These are phyloP conservation scores for Myotis vivesi DNA, from an alignment of 2,797 vertebrate genomes.

Conservation along the genomic window DNA sequence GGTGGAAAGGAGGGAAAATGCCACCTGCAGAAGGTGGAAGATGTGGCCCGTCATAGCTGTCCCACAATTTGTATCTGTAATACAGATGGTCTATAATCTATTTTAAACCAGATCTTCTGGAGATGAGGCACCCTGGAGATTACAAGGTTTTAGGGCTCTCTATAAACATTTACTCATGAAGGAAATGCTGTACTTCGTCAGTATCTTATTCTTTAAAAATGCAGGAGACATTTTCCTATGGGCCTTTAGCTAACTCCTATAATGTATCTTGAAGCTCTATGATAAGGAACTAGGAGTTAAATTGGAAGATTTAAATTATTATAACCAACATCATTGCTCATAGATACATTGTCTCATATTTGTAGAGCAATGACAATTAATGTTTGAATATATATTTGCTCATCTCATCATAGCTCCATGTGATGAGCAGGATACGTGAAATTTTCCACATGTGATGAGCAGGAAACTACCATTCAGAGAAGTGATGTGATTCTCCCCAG, in stretches of 20 bases:
- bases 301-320: background rate
- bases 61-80: background rate
- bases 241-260: background rate
- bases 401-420: background rate
- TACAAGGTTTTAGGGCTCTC: background rate
- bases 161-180: background rate
- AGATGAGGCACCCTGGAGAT: background rate
- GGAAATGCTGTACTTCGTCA: background rate
- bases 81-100: background rate
- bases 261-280: background rate
- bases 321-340: background rate
- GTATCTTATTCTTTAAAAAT: background rate
- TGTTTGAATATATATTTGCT: background rate
- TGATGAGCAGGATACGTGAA: background rate
- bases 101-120: constrained; percentile 17
- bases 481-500: background rate
- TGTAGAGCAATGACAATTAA: background rate
- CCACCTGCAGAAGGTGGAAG: background rate
- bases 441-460: background rate
- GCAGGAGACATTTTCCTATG: background rate
- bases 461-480: background rate
- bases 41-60: background rate
- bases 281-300: background rate
- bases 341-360: background rate
- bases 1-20: background rate